Evolutionary conservation across 2,113 vertebrate genomes (phyloP).

Genomic region (Ictalurus punctatus): DNA sequence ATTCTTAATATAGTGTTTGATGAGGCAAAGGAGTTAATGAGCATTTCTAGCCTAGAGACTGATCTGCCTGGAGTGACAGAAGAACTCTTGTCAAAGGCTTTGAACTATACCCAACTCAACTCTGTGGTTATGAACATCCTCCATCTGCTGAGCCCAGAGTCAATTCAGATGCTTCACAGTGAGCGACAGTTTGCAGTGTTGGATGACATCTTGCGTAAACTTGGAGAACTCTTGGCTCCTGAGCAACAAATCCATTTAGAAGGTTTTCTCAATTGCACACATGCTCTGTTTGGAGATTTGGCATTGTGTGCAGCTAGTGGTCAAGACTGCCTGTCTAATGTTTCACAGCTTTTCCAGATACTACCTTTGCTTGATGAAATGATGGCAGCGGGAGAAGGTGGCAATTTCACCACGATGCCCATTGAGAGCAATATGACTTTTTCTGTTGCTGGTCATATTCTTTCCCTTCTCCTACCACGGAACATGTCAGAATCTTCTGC

Average conservation of each 20-base stretch:
- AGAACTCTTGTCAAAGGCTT: conserved; percentile 48
- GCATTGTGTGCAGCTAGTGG: conserved; percentile 50
- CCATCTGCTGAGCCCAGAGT: conserved; percentile 57
- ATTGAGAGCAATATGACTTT: conserved; percentile 51
- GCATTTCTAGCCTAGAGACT: conserved; percentile 41
- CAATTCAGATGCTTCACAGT: conserved; percentile 54
- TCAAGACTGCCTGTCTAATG: conserved; percentile 57
- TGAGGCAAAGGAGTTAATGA: conserved; percentile 49
- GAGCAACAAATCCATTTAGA: conserved; percentile 50
- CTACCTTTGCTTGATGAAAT: conserved; percentile 56
- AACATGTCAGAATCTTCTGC: conserved; percentile 41
- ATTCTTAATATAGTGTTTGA: conserved; percentile 58
- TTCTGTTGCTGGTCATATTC: conserved; percentile 49
- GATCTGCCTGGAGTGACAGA: conserved; percentile 37
- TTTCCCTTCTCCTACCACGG: conserved; percentile 62
- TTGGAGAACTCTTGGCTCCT: conserved; percentile 58
- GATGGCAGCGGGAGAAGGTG: background rate
- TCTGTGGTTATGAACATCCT: conserved; percentile 55
- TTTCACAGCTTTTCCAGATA: conserved; percentile 62
- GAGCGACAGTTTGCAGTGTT: conserved; percentile 57
- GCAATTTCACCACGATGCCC: background rate
- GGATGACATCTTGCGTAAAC: conserved; percentile 53
- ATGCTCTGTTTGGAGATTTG: conserved; percentile 57
- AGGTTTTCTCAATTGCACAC: conserved; percentile 57
- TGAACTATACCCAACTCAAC: conserved; percentile 56